phyloP scores from a whole-genome alignment of 2,888 invertebrate genomes.

The Embidobia sp. region DNA sequence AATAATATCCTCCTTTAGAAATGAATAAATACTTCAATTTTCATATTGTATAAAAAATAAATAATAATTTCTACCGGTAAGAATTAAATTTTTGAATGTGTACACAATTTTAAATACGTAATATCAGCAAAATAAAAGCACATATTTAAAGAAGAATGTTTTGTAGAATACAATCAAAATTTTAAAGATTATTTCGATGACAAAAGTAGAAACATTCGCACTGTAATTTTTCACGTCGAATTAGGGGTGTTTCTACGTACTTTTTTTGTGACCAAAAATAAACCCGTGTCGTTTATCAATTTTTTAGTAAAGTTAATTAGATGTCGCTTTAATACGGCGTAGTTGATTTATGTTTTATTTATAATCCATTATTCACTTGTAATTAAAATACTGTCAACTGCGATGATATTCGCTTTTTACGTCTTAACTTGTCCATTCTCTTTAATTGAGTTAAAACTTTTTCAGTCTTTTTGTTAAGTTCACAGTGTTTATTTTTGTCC shows the following conservation, averaged over 20 bases:
- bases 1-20: too few species aligned
- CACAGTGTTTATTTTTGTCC: not conserved
- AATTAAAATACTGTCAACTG: not conserved
- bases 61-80: too few species aligned
- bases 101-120: too few species aligned
- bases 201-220: too few species aligned
- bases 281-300: not conserved
- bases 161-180: too few species aligned
- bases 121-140: too few species aligned
- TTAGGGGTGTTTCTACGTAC: constrained; percentile 12
- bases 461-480: not conserved
- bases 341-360: not conserved
- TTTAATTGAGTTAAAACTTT: not conserved
- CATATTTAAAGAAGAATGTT: too few species aligned
- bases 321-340: not conserved
- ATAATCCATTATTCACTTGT: not conserved
- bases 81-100: too few species aligned
- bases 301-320: not conserved
- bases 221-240: constrained; percentile 1
- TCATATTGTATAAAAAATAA: too few species aligned
- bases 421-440: not conserved
- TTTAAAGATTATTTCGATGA: too few species aligned
- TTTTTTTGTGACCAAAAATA: not conserved
- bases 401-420: not conserved
- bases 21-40: too few species aligned